phyloP scores from a whole-genome alignment of 92 coral and sea anemone genomes.

The Zoanthus sociatus region DNA sequence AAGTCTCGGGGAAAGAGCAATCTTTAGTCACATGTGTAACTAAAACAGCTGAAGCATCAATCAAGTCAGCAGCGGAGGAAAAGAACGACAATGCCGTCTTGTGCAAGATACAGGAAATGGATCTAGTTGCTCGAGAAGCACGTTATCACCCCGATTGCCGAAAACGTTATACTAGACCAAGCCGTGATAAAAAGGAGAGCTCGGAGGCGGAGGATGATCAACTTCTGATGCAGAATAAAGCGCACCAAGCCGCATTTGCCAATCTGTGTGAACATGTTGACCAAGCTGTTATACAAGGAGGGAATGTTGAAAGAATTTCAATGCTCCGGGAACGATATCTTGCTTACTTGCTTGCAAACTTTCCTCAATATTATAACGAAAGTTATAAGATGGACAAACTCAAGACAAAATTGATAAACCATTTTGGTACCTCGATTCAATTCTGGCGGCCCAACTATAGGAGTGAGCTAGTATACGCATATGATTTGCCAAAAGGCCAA shows the following conservation, averaged over 20 bases:
- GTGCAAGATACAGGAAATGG: slow-evolving; percentile 15
- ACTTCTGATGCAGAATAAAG: slow-evolving; percentile 23
- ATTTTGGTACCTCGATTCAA: too few relatives aligned
- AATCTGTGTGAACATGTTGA: slow-evolving; percentile 32
- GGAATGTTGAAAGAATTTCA: slow-evolving; percentile 31
- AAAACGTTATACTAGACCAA: slow-evolving; percentile 45
- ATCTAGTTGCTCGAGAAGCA: slow-evolving; percentile 48
- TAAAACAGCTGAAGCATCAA: too few relatives aligned
- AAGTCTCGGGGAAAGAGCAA: too few relatives aligned
- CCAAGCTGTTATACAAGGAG: slow-evolving; percentile 1
- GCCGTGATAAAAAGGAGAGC: slow-evolving; percentile 11
- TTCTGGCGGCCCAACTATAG: too few relatives aligned
- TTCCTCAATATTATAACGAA: too few relatives aligned
- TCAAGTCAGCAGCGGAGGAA: too few relatives aligned
- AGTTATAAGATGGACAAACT: too few relatives aligned
- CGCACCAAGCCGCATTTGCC: slow-evolving; percentile 45
- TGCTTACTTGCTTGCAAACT: background rate
- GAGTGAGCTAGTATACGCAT: too few relatives aligned
- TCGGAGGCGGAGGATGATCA: background rate
- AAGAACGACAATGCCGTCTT: too few relatives aligned
- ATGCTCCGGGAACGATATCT: slow-evolving; percentile 12
- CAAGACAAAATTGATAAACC: too few relatives aligned
- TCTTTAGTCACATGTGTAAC: too few relatives aligned
- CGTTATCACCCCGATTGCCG: slow-evolving; percentile 42
- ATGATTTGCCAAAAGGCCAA: too few relatives aligned